Percentiles rank a stretch among this genome's conserved stretches.
Evolutionary conservation across 2,797 vertebrate genomes (phyloP).

Genomic region (Channa striata): DNA sequence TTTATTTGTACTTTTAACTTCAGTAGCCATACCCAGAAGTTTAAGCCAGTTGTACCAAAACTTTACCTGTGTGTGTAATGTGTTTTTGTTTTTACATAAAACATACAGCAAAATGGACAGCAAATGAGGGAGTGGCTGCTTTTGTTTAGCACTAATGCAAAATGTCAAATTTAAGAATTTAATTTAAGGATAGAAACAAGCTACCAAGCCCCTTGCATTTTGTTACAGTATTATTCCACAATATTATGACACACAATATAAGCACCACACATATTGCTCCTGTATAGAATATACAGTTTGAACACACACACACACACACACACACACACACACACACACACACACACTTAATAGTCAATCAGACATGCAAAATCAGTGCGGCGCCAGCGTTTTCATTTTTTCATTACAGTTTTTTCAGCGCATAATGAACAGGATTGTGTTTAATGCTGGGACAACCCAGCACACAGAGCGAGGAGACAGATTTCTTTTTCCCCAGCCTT

Average conservation of each 20-base stretch:
- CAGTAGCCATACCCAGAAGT: neutral
- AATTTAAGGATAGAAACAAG: neutral
- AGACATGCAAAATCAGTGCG: constrained; percentile 76
- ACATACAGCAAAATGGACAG: neutral
- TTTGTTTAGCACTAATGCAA: neutral
- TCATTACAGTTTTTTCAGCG: constrained; percentile 59
- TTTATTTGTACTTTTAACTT: neutral
- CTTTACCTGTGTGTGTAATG: too few species aligned
- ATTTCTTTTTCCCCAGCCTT: constrained; percentile 77
- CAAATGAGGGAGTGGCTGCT: neutral
- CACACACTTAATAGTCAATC: constrained; percentile 70
- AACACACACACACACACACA: constrained; percentile 45
- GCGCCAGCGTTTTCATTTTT: constrained; percentile 76
- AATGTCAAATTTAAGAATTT: neutral
- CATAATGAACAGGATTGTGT: constrained; percentile 83
- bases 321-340: constrained; percentile 43
- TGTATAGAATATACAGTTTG: constrained; percentile 24
- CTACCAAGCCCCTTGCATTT: constrained; percentile 1
- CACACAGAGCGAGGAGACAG: constrained; percentile 41
- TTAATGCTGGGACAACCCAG: constrained; percentile 64
- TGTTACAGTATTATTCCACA: neutral
- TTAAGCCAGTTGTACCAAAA: neutral
- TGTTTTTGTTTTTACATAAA: neutral
- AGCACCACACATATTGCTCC: constrained; percentile 18
- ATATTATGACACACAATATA: constrained; percentile 4